Percentiles rank a stretch among this genome's conserved stretches.
These are phyloP conservation scores for Coenonympha arcania DNA, from an alignment of 2,888 invertebrate genomes.

Conservation along the genomic window DNA sequence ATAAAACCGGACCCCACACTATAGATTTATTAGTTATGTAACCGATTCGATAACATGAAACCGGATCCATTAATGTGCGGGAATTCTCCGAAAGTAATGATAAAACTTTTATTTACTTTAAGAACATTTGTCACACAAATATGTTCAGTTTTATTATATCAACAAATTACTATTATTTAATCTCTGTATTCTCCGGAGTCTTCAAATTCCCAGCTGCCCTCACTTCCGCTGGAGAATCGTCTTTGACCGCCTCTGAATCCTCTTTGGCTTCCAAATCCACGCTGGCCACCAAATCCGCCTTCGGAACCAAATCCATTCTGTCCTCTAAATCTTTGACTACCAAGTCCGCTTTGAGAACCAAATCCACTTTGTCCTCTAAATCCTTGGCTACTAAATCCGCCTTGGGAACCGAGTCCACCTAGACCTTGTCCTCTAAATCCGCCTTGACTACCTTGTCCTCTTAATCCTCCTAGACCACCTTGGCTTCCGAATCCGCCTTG, in stretches of 20 bases:
- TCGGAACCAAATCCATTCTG: background rate
- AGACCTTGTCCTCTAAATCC: background rate
- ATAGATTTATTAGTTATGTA: too few species aligned
- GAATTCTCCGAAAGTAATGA: too few species aligned
- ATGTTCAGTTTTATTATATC: too few species aligned
- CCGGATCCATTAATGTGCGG: too few species aligned
- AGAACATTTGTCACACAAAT: background rate
- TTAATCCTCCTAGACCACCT: background rate
- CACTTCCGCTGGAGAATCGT: too few species aligned
- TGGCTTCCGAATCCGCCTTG: background rate
- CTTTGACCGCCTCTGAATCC: background rate
- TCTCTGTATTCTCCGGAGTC: background rate
- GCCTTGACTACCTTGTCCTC: background rate
- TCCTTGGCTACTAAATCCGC: background rate
- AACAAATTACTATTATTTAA: background rate
- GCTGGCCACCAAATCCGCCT: background rate
- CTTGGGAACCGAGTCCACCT: background rate
- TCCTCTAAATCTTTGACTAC: background rate
- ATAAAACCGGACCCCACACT: too few species aligned
- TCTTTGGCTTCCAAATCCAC: background rate
- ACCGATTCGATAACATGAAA: too few species aligned
- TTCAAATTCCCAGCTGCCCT: background rate
- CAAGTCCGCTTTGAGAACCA: background rate
- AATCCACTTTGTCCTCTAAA: background rate
- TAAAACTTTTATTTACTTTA: too few species aligned